Base-by-base conservation (phyloP, 2,888 invertebrate species). In the Emmelina monodactyla region DNA sequence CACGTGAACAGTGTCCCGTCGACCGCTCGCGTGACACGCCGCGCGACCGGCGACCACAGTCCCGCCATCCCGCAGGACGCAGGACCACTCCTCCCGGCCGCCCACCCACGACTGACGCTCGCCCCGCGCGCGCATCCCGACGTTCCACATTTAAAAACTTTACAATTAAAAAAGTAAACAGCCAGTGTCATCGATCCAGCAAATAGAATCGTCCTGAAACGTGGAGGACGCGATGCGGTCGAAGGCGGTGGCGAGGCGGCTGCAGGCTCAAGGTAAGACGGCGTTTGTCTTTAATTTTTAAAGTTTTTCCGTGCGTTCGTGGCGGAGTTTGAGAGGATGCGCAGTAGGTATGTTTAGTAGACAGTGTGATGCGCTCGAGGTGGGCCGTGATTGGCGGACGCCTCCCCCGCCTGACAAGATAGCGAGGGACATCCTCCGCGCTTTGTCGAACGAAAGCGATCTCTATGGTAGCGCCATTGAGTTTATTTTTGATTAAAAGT, bases 211-310 rank as follows among this genome's bases (percentile, higher is more conserved):
- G 68, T 72, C 68, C 25, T 19, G 11, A 13, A 16, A 30, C 49
- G 55, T 56, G 53, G 62, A 59, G 61, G 62, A 58, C 57, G 59
- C 82, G 73, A 88, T 88, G 88, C 84, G 88, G 81, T 86, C 85
- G 50, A 88, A 88, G 70, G 85, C 87, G 57, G 85, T 88, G 51
- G 87, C 88, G 53, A 83, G 87, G 70, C 84, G 84, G 67, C 82
- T 87, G 48, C 83, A 86, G 60, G 82, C 86, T 65, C 86, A 85
- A 83, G 87, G 88, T 87, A 68, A 82, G n/a, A n/a, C n/a, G n/a
- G n/a, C n/a, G 84, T 61, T 22, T 37, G 35, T 39, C 22, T 37
- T 42, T 3, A 13, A 15, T 19, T 16, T 28, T 32, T 25, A 4
- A n/a, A 25, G 25, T 7, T 25, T 25, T 19, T 19, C 9, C 19